phyloP scores from a whole-genome alignment of 92 coral and sea anemone species.

The Palythoa caribaeorum region DNA sequence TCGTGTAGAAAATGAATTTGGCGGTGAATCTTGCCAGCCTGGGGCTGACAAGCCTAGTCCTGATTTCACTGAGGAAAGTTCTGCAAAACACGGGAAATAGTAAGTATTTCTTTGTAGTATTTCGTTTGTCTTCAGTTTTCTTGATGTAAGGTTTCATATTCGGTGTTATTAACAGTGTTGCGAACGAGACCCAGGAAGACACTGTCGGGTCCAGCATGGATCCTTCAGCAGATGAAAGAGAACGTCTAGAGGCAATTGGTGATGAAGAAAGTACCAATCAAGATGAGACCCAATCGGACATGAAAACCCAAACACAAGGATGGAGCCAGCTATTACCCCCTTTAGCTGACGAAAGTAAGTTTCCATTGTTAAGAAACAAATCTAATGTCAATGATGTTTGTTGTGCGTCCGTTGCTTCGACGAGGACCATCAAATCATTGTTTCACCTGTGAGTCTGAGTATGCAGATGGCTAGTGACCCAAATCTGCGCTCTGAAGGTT shows the following conservation, averaged over 20 bases:
- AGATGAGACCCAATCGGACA: neutral
- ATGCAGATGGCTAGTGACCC: too few relatives aligned
- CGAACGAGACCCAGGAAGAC: slow-evolving; percentile 26
- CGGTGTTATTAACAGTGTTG: neutral
- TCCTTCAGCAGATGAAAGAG: slow-evolving; percentile 33
- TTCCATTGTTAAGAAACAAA: too few relatives aligned
- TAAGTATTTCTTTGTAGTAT: neutral
- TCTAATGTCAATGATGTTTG: too few relatives aligned
- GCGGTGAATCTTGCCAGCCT: neutral
- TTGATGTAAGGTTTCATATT: neutral
- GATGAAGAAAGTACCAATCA: neutral
- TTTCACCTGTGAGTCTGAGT: too few relatives aligned
- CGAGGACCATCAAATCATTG: too few relatives aligned
- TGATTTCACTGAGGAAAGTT: neutral
- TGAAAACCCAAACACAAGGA: too few relatives aligned
- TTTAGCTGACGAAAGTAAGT: too few relatives aligned
- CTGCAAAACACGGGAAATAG: neutral
- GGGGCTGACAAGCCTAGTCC: neutral
- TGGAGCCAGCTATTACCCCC: too few relatives aligned
- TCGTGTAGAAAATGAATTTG: neutral
- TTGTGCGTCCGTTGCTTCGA: too few relatives aligned
- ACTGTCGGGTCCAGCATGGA: slow-evolving; percentile 12
- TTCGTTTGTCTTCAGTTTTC: neutral
- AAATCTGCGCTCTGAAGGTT: too few relatives aligned
- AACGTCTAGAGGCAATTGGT: slow-evolving; percentile 31